Evolutionary conservation across 2,113 vertebrate genomes (phyloP), one percentile per base, ranked within the genome.

Genomic region (human): DNA sequence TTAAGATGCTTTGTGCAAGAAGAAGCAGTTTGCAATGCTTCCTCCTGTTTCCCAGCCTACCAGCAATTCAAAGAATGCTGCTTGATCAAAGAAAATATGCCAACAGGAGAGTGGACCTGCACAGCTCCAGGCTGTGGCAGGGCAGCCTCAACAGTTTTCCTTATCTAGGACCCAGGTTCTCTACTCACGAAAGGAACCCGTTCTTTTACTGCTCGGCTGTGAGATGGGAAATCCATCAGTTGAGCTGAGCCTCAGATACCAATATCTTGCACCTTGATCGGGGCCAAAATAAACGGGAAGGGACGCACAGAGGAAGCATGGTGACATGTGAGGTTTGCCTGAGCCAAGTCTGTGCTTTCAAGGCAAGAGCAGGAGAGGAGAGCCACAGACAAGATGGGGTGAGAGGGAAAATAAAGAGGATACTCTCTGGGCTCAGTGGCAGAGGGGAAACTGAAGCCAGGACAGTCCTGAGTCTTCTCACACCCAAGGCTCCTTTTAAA

Each of bases 241-340:
- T 16, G 30, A 83, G 16, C 59, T 72, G 48, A 89, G 18, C 70
- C 92, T 96, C 64, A n/a, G 80, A 78, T 96, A 96, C 48, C 43
- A 93, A 30, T 87, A 48, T 73, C 84, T 92, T 82, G 14, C 76
- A 81, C 90, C 86, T 94, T 55, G 14, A 55, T n/a, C 1, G 17
- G 72, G 61, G 84, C 92, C 93, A 90, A 90, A 83, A 85, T 64
- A 96, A 96, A 89, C 1, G 23, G 66, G 52, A 90, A 95, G 57
- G 80, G 57, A 80, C 87, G 30, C 48, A 23, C 23, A 81, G 87
- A 90, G 76, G 87, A 93, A 95, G 72, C 82, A 55, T 70, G 92
- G 89, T 10, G 6, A 79, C 55, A 27, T 48, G 45, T 32, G 70
- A 97, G 84, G 79, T 84, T 92, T 93, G 64, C 70, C 55, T 0